Base-by-base conservation (phyloP, 1,140 invertebrate genomes). In the Aphaenogaster floridana region DNA sequence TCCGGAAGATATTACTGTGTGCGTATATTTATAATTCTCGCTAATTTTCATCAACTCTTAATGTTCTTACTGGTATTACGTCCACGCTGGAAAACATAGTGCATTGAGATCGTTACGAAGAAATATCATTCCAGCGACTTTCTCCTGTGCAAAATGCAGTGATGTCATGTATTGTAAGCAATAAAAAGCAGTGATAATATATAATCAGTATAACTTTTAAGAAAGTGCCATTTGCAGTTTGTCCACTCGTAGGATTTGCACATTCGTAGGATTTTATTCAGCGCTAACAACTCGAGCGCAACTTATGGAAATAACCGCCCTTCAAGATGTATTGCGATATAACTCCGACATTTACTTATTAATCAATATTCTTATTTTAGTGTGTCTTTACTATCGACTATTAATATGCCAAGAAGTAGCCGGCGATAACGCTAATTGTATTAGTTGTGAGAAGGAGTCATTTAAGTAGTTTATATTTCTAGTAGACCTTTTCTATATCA, bases 1-100 rank as follows among this genome's bases (percentile, higher is more conserved):
- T 76, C 36, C 21, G 28, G 68, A 74, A 77, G 84, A 86, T 72
- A 77, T 79, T 87, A 84, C 69, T 64, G 86, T 71, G 78, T 81
- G 72, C 72, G 79, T 87, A 42, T 74, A 87, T 81, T 81, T 81
- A 81, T 81, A 81, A 81, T 81, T 81, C 79, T 81, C 79, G 66
- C 64, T 81, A 81, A 81, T 81, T 81, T 81, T 81, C 79, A 81
- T 81, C 79, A 81, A 81, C 79, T 81, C 50, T 71, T 81, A 71
- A 81, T 81, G 50, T 81, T 81, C 79, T 71, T 81, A 81, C 64
- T 9, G 64, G 50, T 28, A 81, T 81, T 81, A 61, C 21, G 52
- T 71, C 52, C 39, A 42, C 13, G 13, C 21, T 50, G 21, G 52
- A n/a, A 57, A 48, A 17, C 36, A 81, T 34, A 48, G 48, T 54